Evolutionary conservation across 37 sponge, comb jelly and placozoan genomes (phyloP).

Genomic region (Chondrilla cf. caribensis): DNA sequence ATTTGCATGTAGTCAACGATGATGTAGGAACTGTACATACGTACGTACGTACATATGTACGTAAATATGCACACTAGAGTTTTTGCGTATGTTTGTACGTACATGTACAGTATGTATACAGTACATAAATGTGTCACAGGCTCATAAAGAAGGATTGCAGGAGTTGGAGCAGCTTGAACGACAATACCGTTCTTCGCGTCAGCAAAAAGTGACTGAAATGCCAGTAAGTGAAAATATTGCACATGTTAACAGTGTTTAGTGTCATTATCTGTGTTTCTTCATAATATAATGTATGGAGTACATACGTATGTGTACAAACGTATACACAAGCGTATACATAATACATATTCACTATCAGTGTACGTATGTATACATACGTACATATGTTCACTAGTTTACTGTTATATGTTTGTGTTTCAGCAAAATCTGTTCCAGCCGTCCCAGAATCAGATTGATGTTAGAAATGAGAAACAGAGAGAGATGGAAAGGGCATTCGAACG

Average conservation of each 20-base stretch:
- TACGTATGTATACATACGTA: neutral
- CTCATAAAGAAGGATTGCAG: slow-evolving; percentile 37
- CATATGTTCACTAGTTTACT: neutral
- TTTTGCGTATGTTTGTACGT: neutral
- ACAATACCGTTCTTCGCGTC: slow-evolving; percentile 59
- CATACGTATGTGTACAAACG: neutral
- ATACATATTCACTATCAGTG: too few relatives aligned
- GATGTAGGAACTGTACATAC: neutral
- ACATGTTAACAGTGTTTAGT: neutral
- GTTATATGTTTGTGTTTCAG: slow-evolving; percentile 21
- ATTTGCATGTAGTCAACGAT: neutral
- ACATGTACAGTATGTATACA: neutral
- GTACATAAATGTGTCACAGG: slow-evolving; percentile 57
- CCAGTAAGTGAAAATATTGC: slow-evolving; percentile 59
- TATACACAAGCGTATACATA: too few relatives aligned
- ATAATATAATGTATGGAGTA: slow-evolving; percentile 28
- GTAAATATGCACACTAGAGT: neutral
- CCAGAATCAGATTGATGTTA: slow-evolving; percentile 42
- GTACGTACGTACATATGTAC: neutral
- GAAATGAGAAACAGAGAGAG: slow-evolving; percentile 63
- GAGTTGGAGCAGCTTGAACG: slow-evolving; percentile 60
- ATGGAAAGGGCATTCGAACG: slow-evolving; percentile 81
- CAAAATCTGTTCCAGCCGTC: slow-evolving; percentile 66
- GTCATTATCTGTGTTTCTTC: slow-evolving; percentile 21
- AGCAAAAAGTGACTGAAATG: slow-evolving; percentile 42